Base-by-base conservation (phyloP, 2,888 invertebrate species). In the Axea sp. region DNA sequence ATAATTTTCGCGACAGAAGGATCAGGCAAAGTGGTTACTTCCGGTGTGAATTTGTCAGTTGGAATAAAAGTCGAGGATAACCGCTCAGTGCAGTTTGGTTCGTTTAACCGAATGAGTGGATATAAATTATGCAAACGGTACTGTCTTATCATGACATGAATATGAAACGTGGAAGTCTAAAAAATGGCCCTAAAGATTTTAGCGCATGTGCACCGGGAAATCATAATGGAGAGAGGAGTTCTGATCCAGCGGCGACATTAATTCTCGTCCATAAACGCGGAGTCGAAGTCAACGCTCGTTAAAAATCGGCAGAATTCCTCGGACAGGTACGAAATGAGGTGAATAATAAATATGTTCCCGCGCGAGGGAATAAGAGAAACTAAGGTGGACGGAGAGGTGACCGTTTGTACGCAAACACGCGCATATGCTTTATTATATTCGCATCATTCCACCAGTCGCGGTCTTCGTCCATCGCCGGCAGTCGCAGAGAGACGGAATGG, bases 271-370 rank as follows among this genome's bases (percentile, higher is more conserved):
- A 60, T 49, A 62, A 60, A 26, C 62, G 37, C 30, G 17, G 49
- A 12, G 49, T 17, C 47, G 11, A 31, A 14, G 43, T 3, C 26
- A 26, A 24, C 30, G 30, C 17, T 39, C 39, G 59, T 68, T 59
- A 68, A 68, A 59, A 69, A 69, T 69, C 60, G 35, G 43, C 60
- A 31, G 53, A 69, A 69, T 69, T 49, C 59, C 60, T 69, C 24
- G 37, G 60, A 31, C 59, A 49, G 49, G 39, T 31, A 57, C 57
- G 55, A 57, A 57, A 49, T 35, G 22, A 45, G 49, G 47, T 17
- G 45, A 7, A 53, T 55, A 62, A 71, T 62, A 71, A 71, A 71
- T 71, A 62, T 22, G 60, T 60, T 47, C 2, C 37, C 33, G 39
- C 9, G 22, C 9, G 37, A 5, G 28, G 19, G 26, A 59, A 45